A percentile compares a stretch with the other conserved stretches of the same genome.
These are phyloP conservation scores for Ophioninae sp. DNA, from an alignment of 2,888 invertebrate species.

Conservation along the genomic window DNA sequence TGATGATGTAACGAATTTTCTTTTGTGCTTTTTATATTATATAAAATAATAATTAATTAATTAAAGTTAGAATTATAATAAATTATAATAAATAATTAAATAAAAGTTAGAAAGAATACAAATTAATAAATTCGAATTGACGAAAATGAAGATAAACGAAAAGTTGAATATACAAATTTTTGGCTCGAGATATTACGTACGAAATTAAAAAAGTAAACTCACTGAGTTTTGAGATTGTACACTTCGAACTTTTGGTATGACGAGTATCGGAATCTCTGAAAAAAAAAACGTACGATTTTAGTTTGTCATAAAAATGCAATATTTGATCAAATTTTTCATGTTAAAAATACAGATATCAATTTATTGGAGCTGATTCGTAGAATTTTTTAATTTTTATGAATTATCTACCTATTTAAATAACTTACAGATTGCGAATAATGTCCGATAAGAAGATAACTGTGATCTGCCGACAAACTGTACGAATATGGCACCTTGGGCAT, in stretches of 20 bases:
- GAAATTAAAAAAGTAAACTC: slow-evolving; percentile 51
- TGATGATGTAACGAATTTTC: too few relatives aligned
- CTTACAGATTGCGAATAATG: slow-evolving; percentile 73
- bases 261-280: slow-evolving; percentile 87
- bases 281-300: background rate
- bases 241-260: slow-evolving; percentile 85
- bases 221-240: slow-evolving; percentile 84
- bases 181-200: background rate
- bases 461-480: slow-evolving; percentile 74
- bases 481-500: too few relatives aligned
- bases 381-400: background rate
- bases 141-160: too few relatives aligned
- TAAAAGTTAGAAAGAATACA: too few relatives aligned
- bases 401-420: slow-evolving; percentile 19
- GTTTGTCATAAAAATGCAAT: too few relatives aligned
- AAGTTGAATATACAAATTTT: background rate
- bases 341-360: background rate
- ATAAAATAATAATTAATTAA: too few relatives aligned
- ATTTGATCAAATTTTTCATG: background rate
- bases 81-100: too few relatives aligned
- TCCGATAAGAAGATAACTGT: slow-evolving; percentile 74
- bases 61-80: too few relatives aligned
- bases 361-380: background rate
- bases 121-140: too few relatives aligned
- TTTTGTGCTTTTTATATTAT: too few relatives aligned